phyloP scores from a whole-genome alignment of 2,113 vertebrate species.

The Mustela nigripes region DNA sequence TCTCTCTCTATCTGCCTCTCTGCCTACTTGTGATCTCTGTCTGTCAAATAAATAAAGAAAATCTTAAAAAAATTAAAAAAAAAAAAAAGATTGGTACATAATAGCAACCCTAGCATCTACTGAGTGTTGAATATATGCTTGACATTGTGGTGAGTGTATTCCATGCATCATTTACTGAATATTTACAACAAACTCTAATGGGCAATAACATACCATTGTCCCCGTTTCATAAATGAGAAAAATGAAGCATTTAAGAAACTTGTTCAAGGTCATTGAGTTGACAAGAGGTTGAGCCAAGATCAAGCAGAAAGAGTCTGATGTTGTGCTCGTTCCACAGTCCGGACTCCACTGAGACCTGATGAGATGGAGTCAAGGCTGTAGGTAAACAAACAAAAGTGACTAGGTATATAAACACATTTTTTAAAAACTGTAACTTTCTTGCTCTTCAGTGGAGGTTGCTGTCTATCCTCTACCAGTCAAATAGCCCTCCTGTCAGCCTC shows the following conservation, averaged over 20 bases:
- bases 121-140: background rate
- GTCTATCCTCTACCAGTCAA: background rate
- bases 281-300: background rate
- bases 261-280: background rate
- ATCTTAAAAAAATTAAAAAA: too few species aligned
- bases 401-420: rapidly evolving
- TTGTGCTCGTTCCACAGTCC: background rate
- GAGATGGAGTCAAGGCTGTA: background rate
- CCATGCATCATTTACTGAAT: background rate
- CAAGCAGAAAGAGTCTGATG: background rate
- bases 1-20: too few species aligned
- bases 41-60: too few species aligned
- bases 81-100: background rate
- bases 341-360: background rate
- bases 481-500: background rate
- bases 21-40: too few species aligned
- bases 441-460: background rate
- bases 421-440: background rate
- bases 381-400: background rate
- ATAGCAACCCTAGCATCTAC: rapidly evolving
- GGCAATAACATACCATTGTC: too few species aligned
- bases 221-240: background rate
- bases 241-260: background rate
- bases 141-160: background rate
- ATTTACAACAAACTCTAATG: background rate